These are phyloP conservation scores for Helostoma temminkii DNA, from an alignment of 2,797 vertebrate species.

Conservation along the genomic window DNA sequence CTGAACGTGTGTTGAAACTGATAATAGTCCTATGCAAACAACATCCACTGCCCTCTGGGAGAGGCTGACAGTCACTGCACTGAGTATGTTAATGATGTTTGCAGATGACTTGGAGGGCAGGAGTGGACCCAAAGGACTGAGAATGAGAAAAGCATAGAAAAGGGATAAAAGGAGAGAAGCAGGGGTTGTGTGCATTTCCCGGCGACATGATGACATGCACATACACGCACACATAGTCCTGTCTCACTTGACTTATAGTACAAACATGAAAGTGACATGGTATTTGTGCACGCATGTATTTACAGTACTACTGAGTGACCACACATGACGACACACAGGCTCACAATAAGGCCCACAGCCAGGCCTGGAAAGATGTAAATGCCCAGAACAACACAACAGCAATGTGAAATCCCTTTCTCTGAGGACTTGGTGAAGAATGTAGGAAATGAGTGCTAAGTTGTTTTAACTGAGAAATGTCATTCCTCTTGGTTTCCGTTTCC, in stretches of 20 bases:
- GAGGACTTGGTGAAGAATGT: constrained; percentile 63
- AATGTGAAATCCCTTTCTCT: constrained; percentile 44
- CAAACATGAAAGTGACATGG: constrained; percentile 67
- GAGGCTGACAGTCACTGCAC: constrained; percentile 49
- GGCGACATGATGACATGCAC: constrained; percentile 6
- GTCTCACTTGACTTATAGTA: constrained; percentile 51
- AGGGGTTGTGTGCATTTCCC: constrained; percentile 34
- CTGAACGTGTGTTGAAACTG: constrained; percentile 51
- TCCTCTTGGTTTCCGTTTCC: constrained; percentile 37
- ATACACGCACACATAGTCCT: constrained; percentile 28
- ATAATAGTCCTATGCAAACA: constrained; percentile 58
- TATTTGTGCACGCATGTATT: constrained; percentile 69
- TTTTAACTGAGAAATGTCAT: constrained; percentile 58
- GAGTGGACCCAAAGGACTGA: constrained; percentile 46
- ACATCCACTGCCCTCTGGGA: constrained; percentile 52
- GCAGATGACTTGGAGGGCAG: constrained; percentile 66
- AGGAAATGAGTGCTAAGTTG: constrained; percentile 52
- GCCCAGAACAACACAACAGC: constrained; percentile 34
- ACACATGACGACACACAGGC: constrained; percentile 28
- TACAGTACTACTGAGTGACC: constrained; percentile 55
- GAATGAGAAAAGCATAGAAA: constrained; percentile 19
- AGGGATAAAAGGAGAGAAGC: constrained; percentile 21
- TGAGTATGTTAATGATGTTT: constrained; percentile 73
- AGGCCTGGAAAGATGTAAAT: constrained; percentile 48
- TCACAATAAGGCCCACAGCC: constrained; percentile 41